Evolutionary conservation across 2,113 vertebrate species (phyloP).

Genomic region (Amazona vittata): DNA sequence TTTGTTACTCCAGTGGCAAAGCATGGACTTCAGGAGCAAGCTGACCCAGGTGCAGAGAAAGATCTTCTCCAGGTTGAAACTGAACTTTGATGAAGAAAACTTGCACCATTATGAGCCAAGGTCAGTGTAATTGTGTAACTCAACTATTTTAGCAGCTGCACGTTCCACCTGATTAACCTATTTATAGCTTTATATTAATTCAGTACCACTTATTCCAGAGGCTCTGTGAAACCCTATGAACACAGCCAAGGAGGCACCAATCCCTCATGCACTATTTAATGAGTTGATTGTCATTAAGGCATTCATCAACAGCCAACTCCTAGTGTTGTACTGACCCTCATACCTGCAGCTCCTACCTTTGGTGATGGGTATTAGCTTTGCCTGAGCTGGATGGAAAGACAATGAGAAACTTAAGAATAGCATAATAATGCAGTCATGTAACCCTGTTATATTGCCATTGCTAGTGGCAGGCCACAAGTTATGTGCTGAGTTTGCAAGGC

Average conservation of each 20-base stretch:
- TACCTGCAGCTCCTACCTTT: neutral
- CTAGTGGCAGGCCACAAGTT: neutral
- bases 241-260: neutral
- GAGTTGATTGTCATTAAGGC: neutral
- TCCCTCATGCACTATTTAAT: neutral
- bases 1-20: neutral
- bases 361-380: neutral
- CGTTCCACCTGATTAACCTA: slow-evolving; percentile 15
- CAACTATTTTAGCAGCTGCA: slow-evolving; percentile 4
- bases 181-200: slow-evolving; percentile 25
- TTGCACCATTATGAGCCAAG: neutral
- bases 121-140: neutral
- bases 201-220: neutral
- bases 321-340: neutral
- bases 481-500: neutral
- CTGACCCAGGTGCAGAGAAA: neutral
- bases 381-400: neutral
- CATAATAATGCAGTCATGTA: neutral
- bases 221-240: neutral
- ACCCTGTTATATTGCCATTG: neutral
- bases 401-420: neutral
- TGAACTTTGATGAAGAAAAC: neutral
- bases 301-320: neutral
- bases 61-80: neutral
- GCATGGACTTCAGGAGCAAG: neutral